Percentiles rank a stretch among this genome's conserved stretches.
Evolutionary conservation across 2,113 vertebrate species (phyloP).

Genomic region (Synchiropus splendidus): DNA sequence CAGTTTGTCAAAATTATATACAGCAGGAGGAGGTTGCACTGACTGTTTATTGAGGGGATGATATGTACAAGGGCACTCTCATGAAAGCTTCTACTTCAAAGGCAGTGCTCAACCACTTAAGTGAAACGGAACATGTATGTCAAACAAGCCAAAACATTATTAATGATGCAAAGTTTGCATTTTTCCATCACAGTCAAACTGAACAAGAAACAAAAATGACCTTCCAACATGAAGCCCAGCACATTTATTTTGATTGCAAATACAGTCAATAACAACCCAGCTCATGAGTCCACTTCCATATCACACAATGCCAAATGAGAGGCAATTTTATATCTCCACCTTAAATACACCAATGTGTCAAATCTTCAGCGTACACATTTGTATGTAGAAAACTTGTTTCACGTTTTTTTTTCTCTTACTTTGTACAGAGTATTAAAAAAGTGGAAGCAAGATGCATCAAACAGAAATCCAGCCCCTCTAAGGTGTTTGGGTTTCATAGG

Average conservation of each 20-base stretch:
- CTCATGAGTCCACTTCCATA: slow-evolving; percentile 41
- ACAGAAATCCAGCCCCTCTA: slow-evolving; percentile 79
- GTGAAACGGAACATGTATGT: background rate
- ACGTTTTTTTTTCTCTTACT: slow-evolving; percentile 65
- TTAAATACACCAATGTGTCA: slow-evolving; percentile 39
- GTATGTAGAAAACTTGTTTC: slow-evolving; percentile 77
- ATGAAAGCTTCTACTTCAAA: background rate
- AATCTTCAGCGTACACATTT: slow-evolving; percentile 59
- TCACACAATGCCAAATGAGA: slow-evolving; percentile 47
- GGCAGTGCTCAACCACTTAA: background rate
- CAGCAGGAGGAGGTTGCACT: slow-evolving; percentile 32
- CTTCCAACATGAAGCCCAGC: slow-evolving; percentile 22
- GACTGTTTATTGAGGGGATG: slow-evolving; percentile 32
- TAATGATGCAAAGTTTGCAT: background rate
- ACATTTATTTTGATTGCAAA: slow-evolving; percentile 58
- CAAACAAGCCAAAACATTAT: background rate
- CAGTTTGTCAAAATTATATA: slow-evolving; percentile 22
- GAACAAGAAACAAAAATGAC: slow-evolving; percentile 8
- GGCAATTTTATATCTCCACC: slow-evolving; percentile 42
- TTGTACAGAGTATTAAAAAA: slow-evolving; percentile 96
- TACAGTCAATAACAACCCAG: slow-evolving; percentile 45
- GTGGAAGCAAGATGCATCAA: slow-evolving; percentile 94
- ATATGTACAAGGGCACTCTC: slow-evolving; percentile 35
- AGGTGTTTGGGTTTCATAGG: slow-evolving; percentile 56
- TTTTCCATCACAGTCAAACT: too few relatives aligned